Conservation (phyloP, 2,797 vertebrate species). For the Smutsia temminckii region DNA sequence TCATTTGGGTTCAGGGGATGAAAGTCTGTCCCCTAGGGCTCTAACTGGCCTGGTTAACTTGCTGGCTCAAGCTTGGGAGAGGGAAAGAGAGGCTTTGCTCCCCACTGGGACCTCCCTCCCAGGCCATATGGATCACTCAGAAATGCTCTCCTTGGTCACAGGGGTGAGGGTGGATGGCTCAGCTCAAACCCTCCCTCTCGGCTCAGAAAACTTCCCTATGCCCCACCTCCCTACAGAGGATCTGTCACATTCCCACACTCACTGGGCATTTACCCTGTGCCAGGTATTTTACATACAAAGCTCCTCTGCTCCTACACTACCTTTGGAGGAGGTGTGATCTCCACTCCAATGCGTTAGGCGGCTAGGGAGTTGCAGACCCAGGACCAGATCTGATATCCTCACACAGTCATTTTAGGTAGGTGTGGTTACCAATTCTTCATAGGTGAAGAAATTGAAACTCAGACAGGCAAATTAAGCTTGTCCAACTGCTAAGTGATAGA, state of each 20-base stretch:
- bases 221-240: neutral
- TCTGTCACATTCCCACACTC: neutral
- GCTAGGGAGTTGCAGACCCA: neutral
- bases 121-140: neutral
- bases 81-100: neutral
- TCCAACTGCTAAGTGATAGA: neutral
- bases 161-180: neutral
- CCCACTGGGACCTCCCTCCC: neutral
- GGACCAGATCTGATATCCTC: neutral
- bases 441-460: neutral
- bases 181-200: neutral
- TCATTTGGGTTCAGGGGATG: neutral
- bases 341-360: neutral
- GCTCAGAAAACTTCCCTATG: neutral
- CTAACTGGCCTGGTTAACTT: neutral
- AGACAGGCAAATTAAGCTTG: neutral
- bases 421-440: neutral
- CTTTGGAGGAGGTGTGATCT: neutral
- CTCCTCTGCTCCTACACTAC: neutral
- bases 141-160: neutral
- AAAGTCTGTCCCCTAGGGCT: neutral
- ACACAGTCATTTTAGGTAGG: neutral
- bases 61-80: neutral
- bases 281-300: neutral
- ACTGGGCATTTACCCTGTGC: neutral